Evolutionary conservation across 2,888 invertebrate genomes (phyloP), one percentile per base, ranked within the genome.

Genomic region (Latrodectus hesperus): DNA sequence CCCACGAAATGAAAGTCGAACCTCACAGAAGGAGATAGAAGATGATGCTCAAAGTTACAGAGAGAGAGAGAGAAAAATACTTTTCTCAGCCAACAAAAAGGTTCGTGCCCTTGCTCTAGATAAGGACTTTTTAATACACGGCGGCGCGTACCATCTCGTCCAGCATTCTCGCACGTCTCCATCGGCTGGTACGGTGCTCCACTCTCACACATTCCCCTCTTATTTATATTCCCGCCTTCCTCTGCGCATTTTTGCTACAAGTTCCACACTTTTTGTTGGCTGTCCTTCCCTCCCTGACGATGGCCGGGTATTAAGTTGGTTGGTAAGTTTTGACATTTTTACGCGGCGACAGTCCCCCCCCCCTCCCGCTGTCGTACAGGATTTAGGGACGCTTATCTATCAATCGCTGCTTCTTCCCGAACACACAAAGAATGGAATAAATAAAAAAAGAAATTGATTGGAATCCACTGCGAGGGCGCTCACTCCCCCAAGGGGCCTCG

Each of bases 311-410:
- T 77, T 84, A 77, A 84, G 77, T 84, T 74, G 73, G 73, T n/a
- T 49, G 51, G 82, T 74, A 75, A 75, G 83, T 71, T 83, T 79
- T 84, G 85, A 86, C 80, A 86, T 86, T 86, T 81, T 80, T 86
- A 86, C 80, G 85, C 85, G 80, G 80, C 76, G 85, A 86, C 85
- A 86, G 80, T 86, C 65, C 79, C 38, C 79, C 22, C 22, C 22
- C 1, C 22, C n/a, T n/a, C 22, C 74, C 49, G 79, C 85, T 86
- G 85, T 86, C 80, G 71, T 64, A 86, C 85, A 86, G 80, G 85
- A 86, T 86, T 80, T 80, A 76, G 80, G 85, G 70, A 80, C 64
- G 75, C 85, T 86, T 86, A 86, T 86, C 85, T 86, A 86, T 86
- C 85, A 86, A 86, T 86, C 85, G 75, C 76, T 73, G 60, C 53